phyloP scores from a whole-genome alignment of 2,888 invertebrate species.

The Isoperla grammatica region DNA sequence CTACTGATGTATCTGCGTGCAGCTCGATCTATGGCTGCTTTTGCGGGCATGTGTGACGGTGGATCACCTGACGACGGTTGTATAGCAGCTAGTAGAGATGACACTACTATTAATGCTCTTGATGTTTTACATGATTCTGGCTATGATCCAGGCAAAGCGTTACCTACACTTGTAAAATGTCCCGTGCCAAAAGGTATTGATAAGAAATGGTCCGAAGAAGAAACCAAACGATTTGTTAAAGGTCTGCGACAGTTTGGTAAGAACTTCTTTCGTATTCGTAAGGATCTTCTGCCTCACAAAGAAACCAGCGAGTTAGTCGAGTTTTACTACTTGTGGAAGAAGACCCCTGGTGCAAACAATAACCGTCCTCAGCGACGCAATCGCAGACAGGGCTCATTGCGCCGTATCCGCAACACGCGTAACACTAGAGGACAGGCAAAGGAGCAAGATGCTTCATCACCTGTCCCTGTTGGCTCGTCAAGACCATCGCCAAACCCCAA shows the following conservation, averaged over 20 bases:
- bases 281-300: constrained; percentile 93
- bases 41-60: constrained; percentile 98
- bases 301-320: constrained; percentile 97
- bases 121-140: constrained; percentile 93
- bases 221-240: constrained; percentile 96
- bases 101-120: constrained; percentile 95
- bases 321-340: constrained; percentile 97
- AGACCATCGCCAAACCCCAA: constrained; percentile 39
- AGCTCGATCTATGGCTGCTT: constrained; percentile 96
- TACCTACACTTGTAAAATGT: constrained; percentile 94
- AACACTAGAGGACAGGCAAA: constrained; percentile 62
- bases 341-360: constrained; percentile 95
- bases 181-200: constrained; percentile 96
- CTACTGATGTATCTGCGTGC: constrained; percentile 96
- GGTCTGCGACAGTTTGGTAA: constrained; percentile 98
- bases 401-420: constrained; percentile 81
- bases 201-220: constrained; percentile 98
- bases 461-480: constrained; percentile 35
- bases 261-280: constrained; percentile 96
- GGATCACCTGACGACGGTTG: constrained; percentile 96
- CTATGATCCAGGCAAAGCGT: constrained; percentile 93
- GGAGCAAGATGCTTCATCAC: constrained; percentile 31
- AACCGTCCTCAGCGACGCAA: constrained; percentile 86
- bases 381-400: constrained; percentile 76
- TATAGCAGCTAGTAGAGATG: constrained; percentile 93